These are phyloP conservation scores for Scolopax bukidnonensis DNA, from an alignment of 2,797 vertebrate species.

Conservation along the genomic window DNA sequence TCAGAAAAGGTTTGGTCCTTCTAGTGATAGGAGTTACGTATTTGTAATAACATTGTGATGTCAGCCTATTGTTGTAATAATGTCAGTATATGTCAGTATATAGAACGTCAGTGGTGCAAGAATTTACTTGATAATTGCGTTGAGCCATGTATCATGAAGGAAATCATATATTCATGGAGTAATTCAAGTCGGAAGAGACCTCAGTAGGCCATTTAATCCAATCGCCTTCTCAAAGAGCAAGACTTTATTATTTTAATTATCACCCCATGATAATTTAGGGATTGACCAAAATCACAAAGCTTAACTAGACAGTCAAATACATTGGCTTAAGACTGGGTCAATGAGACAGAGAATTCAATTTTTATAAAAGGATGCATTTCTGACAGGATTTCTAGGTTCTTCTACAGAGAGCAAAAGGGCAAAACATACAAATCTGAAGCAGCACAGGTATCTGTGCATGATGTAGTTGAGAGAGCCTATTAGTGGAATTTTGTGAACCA, in stretches of 20 bases:
- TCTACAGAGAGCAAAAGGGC: background rate
- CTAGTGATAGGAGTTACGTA: accelerated
- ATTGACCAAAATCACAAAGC: background rate
- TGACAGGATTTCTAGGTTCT: background rate
- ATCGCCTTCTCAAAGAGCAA: background rate
- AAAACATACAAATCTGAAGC: background rate
- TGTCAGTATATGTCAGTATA: no score
- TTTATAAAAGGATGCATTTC: background rate
- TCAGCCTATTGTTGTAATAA: no score
- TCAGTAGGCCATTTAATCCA: background rate
- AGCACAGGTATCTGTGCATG: background rate
- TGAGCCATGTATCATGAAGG: background rate
- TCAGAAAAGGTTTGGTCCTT: background rate
- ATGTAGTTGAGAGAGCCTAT: background rate
- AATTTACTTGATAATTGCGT: background rate
- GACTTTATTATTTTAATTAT: background rate
- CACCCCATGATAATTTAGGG: background rate
- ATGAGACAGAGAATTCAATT: background rate
- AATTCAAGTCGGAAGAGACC: background rate
- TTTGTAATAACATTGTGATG: background rate
- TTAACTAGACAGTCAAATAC: background rate
- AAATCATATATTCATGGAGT: background rate
- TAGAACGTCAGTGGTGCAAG: background rate
- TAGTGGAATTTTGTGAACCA: background rate
- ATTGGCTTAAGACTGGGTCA: background rate